Conservation (phyloP, 2,797 vertebrate genomes). For the Leptodactylus fallax region DNA sequence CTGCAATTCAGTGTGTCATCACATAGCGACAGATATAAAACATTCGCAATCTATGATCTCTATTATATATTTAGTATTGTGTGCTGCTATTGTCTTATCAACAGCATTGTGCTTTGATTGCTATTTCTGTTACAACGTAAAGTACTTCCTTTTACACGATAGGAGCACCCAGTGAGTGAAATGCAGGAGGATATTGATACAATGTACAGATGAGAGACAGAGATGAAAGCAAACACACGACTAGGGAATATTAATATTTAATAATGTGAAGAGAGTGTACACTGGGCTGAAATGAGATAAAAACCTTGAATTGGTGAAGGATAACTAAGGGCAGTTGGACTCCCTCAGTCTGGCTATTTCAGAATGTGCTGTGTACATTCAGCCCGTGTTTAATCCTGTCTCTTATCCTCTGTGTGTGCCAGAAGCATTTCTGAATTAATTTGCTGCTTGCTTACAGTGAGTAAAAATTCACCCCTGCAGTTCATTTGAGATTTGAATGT, state of each 20-base stretch:
- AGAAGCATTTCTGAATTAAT: conserved; percentile 60
- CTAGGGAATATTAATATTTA: conserved; percentile 63
- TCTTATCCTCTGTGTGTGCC: conserved; percentile 60
- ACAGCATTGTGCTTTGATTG: conserved; percentile 38
- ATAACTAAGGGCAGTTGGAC: conserved; percentile 59
- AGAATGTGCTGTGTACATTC: conserved; percentile 55
- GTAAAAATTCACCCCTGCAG: conserved; percentile 48
- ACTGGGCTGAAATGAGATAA: conserved; percentile 54
- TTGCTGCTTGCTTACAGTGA: conserved; percentile 56
- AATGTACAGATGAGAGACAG: conserved; percentile 58
- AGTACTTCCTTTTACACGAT: conserved; percentile 18
- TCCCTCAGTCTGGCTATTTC: conserved; percentile 43
- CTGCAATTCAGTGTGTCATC: not conserved
- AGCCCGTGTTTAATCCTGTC: conserved; percentile 58
- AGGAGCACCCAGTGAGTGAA: not conserved
- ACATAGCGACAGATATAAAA: not conserved
- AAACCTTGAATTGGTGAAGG: conserved; percentile 61
- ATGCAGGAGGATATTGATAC: conserved; percentile 56
- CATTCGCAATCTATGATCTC: not conserved
- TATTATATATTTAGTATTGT: conserved; percentile 19
- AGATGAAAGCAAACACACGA: conserved; percentile 62
- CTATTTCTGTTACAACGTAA: conserved; percentile 43
- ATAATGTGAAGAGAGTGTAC: conserved; percentile 59
- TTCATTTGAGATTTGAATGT: conserved; percentile 48
- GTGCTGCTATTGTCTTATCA: conserved; percentile 25